Evolutionary conservation across 2,888 invertebrate species (phyloP).

Genomic region (Deroplatys truncata): DNA sequence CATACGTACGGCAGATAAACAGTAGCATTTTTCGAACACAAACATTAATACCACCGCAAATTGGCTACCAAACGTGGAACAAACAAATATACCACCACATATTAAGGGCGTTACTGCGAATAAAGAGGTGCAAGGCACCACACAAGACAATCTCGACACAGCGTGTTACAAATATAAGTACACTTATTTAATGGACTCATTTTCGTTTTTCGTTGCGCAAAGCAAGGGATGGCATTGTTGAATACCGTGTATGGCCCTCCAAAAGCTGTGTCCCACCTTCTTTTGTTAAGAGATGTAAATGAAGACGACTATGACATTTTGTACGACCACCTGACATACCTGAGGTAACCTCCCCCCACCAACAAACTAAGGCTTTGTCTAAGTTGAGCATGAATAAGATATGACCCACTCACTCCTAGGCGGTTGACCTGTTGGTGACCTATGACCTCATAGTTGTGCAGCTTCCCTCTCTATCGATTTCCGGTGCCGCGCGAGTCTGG

Average conservation of each 20-base stretch:
- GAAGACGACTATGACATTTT: neutral
- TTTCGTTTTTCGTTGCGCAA: no score
- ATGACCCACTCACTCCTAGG: neutral
- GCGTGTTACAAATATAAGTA: no score
- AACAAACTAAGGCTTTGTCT: neutral
- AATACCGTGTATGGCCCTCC: neutral
- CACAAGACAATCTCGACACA: no score
- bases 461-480: slow-evolving; percentile 11
- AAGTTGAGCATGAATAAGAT: neutral
- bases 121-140: no score
- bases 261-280: neutral
- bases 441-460: slow-evolving; percentile 6
- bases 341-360: neutral
- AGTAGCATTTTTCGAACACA: no score
- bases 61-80: no score
- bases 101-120: no score
- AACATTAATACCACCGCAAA: no score
- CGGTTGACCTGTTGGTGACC: slow-evolving; percentile 7
- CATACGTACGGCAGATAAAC: no score
- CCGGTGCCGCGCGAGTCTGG: neutral
- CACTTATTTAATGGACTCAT: no score
- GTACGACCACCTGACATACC: neutral
- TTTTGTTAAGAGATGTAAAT: neutral
- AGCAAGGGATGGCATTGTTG: no score
- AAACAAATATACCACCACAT: no score